Evolutionary conservation across 2,888 invertebrate genomes (phyloP).

Genomic region (Euproctis similis): DNA sequence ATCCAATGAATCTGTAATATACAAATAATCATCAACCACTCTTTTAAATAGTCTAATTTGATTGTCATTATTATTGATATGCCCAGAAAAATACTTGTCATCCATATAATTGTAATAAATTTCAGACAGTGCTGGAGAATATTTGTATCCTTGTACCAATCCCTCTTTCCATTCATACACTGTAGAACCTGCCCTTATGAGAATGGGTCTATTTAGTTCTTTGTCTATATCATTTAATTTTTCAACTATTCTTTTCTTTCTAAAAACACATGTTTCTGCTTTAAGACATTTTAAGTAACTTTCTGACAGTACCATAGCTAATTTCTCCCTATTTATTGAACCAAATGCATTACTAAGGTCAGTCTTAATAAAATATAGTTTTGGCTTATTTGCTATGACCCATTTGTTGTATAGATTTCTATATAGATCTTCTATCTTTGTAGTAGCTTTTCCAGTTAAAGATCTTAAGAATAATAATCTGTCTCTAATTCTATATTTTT

Average conservation of each 20-base stretch:
- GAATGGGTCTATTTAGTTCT: slow-evolving; percentile 53
- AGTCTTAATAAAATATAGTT: slow-evolving; percentile 62
- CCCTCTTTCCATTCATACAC: slow-evolving; percentile 65
- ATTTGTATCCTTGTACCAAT: slow-evolving; percentile 66
- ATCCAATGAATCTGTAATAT: slow-evolving; percentile 54
- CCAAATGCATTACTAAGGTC: slow-evolving; percentile 71
- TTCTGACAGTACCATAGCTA: slow-evolving; percentile 47
- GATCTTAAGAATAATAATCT: slow-evolving; percentile 44
- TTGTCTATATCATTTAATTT: slow-evolving; percentile 47
- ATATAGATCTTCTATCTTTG: slow-evolving; percentile 47
- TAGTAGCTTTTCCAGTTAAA: slow-evolving; percentile 31
- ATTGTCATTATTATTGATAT: slow-evolving; percentile 23
- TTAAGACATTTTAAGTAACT: slow-evolving; percentile 39
- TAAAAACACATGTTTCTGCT: slow-evolving; percentile 32
- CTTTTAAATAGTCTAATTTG: slow-evolving; percentile 49
- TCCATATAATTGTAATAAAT: slow-evolving; percentile 61
- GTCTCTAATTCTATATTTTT: slow-evolving; percentile 53
- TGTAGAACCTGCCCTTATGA: slow-evolving; percentile 61
- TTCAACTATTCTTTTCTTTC: slow-evolving; percentile 45
- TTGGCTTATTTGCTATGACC: slow-evolving; percentile 45
- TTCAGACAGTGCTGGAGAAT: slow-evolving; percentile 68
- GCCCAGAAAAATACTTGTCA: slow-evolving; percentile 42
- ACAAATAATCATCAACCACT: slow-evolving; percentile 69
- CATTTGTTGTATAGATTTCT: slow-evolving; percentile 39
- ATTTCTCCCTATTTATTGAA: slow-evolving; percentile 48